Evolutionary conservation across 92 coral and sea anemone genomes (phyloP).

Genomic region (Hydrozoanthus gracilis): DNA sequence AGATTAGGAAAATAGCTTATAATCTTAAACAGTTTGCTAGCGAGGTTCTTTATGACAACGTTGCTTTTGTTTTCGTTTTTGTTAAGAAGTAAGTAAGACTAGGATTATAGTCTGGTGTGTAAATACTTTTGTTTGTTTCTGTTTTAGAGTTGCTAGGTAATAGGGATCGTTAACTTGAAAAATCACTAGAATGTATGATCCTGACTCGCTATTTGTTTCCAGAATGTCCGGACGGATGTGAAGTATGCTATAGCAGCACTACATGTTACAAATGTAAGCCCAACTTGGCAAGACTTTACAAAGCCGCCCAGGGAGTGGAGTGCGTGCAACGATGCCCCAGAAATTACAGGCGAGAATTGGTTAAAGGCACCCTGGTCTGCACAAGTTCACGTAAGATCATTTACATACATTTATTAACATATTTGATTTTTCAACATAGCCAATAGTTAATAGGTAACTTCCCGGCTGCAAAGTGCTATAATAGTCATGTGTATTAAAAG

Average conservation of each 20-base stretch:
- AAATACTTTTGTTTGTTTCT: too few species aligned
- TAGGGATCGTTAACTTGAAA: background rate
- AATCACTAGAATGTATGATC: background rate
- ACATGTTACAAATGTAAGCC: conserved; percentile 31
- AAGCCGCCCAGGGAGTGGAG: conserved; percentile 20
- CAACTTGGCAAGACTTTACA: conserved; percentile 33
- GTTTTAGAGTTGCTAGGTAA: too few species aligned
- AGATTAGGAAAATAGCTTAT: too few species aligned
- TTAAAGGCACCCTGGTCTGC: conserved; percentile 41
- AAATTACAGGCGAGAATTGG: conserved; percentile 10
- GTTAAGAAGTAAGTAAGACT: too few species aligned
- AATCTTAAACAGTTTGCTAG: too few species aligned
- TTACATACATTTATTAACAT: background rate
- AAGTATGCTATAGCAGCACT: conserved; percentile 35
- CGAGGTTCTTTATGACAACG: too few species aligned
- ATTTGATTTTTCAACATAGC: too few species aligned
- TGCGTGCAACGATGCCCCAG: conserved; percentile 30
- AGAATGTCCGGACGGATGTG: conserved; percentile 42
- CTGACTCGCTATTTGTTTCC: background rate
- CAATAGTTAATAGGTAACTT: too few species aligned
- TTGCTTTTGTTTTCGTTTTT: too few species aligned
- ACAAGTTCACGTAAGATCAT: conserved; percentile 26
- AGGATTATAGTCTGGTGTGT: too few species aligned
- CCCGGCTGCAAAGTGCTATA: too few species aligned
- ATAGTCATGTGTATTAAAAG: too few species aligned